phyloP scores from a whole-genome alignment of 2,113 vertebrate genomes.

The Alligator mississippiensis region DNA sequence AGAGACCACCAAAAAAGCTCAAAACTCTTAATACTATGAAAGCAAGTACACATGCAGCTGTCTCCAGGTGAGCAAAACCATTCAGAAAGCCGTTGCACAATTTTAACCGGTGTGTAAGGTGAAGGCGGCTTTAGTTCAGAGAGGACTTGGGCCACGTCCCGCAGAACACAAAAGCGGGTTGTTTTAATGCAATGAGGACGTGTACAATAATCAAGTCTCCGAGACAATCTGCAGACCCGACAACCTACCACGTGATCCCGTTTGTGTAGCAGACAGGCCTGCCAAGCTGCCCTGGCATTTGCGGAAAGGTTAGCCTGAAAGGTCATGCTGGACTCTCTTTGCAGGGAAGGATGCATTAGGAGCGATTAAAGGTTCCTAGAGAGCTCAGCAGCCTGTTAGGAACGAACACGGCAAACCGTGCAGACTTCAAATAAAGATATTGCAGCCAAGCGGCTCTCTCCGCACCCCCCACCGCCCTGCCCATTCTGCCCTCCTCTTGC shows the following conservation, averaged over 20 bases:
- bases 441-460: background rate
- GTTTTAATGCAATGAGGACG: background rate
- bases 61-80: background rate
- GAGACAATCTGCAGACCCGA: background rate
- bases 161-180: background rate
- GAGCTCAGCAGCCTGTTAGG: background rate
- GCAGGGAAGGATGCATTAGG: background rate
- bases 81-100: slow-evolving; percentile 28
- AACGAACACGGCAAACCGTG: background rate
- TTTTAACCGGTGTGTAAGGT: background rate
- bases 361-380: background rate
- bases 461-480: background rate
- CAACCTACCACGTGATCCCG: background rate
- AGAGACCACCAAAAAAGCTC: background rate
- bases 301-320: background rate
- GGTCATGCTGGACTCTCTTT: background rate
- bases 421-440: background rate
- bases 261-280: background rate
- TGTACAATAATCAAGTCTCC: background rate
- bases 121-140: slow-evolving; percentile 23
- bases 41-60: slow-evolving; percentile 38
- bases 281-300: background rate
- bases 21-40: background rate
- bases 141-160: background rate
- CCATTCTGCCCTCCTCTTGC: background rate